phyloP scores from a whole-genome alignment of 2,113 vertebrate species.

The Callospermophilus lateralis region DNA sequence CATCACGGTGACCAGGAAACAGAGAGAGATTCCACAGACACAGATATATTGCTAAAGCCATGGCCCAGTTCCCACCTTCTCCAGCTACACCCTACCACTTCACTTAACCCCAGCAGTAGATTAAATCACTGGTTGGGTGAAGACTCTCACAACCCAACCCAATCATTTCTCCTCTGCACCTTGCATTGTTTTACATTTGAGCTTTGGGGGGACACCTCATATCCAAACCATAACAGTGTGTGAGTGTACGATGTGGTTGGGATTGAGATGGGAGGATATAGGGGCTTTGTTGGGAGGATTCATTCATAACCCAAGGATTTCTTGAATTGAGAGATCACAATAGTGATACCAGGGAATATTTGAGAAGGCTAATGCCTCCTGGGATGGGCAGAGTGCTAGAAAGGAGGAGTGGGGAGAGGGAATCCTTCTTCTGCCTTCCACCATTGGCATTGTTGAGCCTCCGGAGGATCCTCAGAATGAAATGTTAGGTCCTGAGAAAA shows the following conservation, averaged over 20 bases:
- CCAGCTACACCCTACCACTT: no score
- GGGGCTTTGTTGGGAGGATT: background rate
- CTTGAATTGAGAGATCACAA: background rate
- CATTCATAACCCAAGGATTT: background rate
- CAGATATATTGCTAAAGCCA: no score
- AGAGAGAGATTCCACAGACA: no score
- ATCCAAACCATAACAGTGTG: no score
- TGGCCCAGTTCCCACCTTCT: no score
- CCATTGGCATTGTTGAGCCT: fast-evolving
- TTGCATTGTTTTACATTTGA: no score
- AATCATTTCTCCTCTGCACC: no score
- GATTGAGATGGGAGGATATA: background rate
- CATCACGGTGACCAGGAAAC: no score
- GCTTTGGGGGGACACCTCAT: no score
- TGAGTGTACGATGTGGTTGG: background rate
- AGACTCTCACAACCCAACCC: no score
- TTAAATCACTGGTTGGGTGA: no score
- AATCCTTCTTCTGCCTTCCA: background rate
- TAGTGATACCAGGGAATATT: background rate
- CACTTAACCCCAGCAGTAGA: no score
- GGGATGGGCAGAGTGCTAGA: background rate
- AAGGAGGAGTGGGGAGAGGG: background rate
- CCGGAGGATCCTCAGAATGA: background rate
- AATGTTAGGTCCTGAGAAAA: background rate
- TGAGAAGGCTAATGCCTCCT: background rate